Percentiles rank a stretch among this genome's conserved stretches.
Conservation (phyloP, 2,113 vertebrate genomes). For the Ceyx cyanopectus region DNA sequence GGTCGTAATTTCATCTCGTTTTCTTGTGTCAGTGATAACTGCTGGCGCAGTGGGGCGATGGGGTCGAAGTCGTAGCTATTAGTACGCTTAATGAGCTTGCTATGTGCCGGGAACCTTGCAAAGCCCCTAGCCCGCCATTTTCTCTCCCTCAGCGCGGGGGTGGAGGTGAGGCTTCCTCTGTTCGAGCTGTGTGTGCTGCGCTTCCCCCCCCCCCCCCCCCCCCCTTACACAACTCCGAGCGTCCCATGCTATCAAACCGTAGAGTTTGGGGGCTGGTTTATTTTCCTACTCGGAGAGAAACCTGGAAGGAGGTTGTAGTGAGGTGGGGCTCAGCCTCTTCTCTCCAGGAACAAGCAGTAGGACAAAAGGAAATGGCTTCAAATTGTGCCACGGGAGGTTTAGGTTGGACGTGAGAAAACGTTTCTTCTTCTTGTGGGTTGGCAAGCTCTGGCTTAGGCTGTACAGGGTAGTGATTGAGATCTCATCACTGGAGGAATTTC, state of each 20-base stretch:
- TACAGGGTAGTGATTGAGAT: not conserved
- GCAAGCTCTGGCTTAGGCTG: not conserved
- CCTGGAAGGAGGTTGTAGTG: not conserved
- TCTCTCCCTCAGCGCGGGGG: not conserved
- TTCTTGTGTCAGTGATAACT: accelerated
- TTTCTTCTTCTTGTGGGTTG: not conserved
- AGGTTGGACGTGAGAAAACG: not conserved
- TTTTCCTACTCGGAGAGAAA: not conserved
- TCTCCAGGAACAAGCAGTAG: not conserved
- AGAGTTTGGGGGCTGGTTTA: not conserved
- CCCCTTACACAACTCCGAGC: not conserved
- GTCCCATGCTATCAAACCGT: not conserved
- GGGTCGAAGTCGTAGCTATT: too few species aligned
- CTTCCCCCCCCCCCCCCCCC: not conserved
- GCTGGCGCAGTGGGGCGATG: accelerated
- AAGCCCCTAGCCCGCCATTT: slow-evolving; percentile 3
- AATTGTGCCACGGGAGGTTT: not conserved
- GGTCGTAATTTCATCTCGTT: accelerated
- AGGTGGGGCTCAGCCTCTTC: not conserved
- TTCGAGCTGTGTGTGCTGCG: too few species aligned
- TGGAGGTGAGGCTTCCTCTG: accelerated
- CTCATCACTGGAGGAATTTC: not conserved
- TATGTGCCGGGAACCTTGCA: too few species aligned
- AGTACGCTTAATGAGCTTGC: accelerated
- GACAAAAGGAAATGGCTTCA: not conserved